Evolutionary conservation across 2,888 invertebrate species (phyloP), one percentile per base, ranked within the genome.

Genomic region (Agrilus cyanescens): DNA sequence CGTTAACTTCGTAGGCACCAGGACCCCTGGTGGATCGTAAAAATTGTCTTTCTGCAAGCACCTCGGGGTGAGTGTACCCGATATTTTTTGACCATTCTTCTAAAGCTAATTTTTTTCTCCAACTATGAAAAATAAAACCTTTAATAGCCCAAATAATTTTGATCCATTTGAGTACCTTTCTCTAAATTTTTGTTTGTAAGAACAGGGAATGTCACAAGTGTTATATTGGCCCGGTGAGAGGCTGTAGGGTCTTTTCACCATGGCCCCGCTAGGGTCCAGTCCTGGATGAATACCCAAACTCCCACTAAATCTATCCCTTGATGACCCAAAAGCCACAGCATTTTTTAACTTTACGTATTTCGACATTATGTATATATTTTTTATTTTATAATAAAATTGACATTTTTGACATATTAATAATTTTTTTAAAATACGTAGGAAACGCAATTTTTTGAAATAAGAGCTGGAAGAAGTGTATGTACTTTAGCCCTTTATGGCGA

Each of bases 81-180:
- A 58, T 39, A 36, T 51, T 52, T 31, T 49, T 41, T 1, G 59
- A 58, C 45, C 52, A 60, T 45, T 57, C 57, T 38, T 57, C 54
- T 8, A 43, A 36, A 2, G 52, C 53, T 12, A 40, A 8, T 38
- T 53, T 52, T 10, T 54, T 37, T n/a, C 47, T 52, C 60, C 60
- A 59, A 32, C 58, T 58, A 38, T 8, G 45, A 45, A 8, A 10
- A 12, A 35, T 29, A 29, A 10, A 12, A 29, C 13, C n/a, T n/a
- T 20, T 7, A 20, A 25, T 25, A 10, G 4, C 25, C 3, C 10
- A 8, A 25, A 25, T 25, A 25, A 25, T 25, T 8, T 1, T 25
- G 4, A 25, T 10, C 18, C n/a, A n/a, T n/a, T n/a, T n/a, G n/a
- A 18, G 2, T 25, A 25, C 25, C 25, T 25, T 25, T 25, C 25